Percentiles rank a stretch among this genome's conserved stretches.
Evolutionary conservation across 2,888 invertebrate genomes (phyloP).

Genomic region (Euproctis similis): DNA sequence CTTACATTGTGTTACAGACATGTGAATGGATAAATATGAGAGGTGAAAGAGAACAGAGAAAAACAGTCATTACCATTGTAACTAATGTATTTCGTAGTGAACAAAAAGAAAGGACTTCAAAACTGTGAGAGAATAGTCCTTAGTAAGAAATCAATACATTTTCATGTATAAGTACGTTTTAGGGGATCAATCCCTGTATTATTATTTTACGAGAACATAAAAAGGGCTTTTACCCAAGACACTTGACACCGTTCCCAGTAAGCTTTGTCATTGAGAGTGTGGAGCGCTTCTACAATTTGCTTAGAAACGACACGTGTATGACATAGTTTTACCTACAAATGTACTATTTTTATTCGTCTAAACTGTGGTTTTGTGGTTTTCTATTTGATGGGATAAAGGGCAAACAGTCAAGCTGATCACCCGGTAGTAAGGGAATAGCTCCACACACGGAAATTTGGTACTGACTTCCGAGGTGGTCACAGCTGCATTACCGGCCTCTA

Average conservation of each 20-base stretch:
- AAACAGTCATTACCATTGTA: too few species aligned
- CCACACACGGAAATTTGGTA: too few species aligned
- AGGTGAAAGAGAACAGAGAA: neutral
- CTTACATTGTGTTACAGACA: constrained; percentile 7
- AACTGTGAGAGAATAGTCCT: too few species aligned
- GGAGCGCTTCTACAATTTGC: constrained; percentile 7
- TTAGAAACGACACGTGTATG: constrained; percentile 14
- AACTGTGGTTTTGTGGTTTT: too few species aligned
- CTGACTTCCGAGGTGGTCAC: too few species aligned
- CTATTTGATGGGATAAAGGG: too few species aligned
- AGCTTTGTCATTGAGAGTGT: constrained; percentile 6
- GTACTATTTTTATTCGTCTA: neutral
- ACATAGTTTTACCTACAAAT: constrained; percentile 15
- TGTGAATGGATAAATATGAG: neutral
- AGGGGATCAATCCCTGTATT: neutral
- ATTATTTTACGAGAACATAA: constrained; percentile 2
- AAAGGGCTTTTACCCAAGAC: constrained; percentile 1
- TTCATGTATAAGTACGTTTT: neutral
- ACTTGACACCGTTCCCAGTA: constrained; percentile 6
- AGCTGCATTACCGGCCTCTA: too few species aligned
- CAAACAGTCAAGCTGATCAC: too few species aligned
- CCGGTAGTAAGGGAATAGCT: too few species aligned
- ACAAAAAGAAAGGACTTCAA: too few species aligned
- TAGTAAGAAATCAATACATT: neutral
- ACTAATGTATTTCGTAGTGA: too few species aligned